Evolutionary conservation across 2,113 vertebrate genomes (phyloP), one percentile per base, ranked within the genome.

Genomic region (Nymphicus hollandicus): DNA sequence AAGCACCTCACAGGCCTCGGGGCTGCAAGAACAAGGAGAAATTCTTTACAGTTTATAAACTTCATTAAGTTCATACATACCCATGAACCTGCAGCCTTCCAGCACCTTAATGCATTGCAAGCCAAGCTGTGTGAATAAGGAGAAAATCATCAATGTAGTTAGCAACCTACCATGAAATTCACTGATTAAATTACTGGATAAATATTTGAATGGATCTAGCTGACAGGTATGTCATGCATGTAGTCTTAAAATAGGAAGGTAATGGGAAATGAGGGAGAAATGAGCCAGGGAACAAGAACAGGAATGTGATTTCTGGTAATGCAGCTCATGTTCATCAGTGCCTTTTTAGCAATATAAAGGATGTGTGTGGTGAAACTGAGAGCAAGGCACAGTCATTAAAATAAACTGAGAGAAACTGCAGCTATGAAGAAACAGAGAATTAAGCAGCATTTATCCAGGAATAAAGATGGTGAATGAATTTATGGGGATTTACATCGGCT

Each of bases 291-390:
- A 96, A 71, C 68, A 92, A 91, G 76, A 86, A 86, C 28, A n/a
- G 89, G 95, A 94, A 92, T 91, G 93, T 84, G 47, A 94, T 92
- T 95, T 97, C 95, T 96, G 90, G 90, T 96, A 90, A 88, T 39
- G 72, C 39, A 81, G 68, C 81, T 88, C 44, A 5, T 39, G 88
- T 55, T 81, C 72, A 41, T 64, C 90, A 56, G 88, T 58, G 64
- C 52, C 81, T 81, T 93, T 83, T 74, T 63, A 92, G 91, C 89
- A 90, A 64, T 53, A 41, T 1, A 64, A 80, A 94, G 61, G 80
- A 91, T 7, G 8, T 79, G 90, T 94, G 95, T 37, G 77, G 80
- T 81, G 88, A 84, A 79, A 69, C 25, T 15, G 56, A 86, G 73
- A 92, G 93, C 61, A 90, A 93, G 56, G 73, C 52, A 79, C 46